Conservation (phyloP, 2,888 invertebrate genomes). For the Iphiclides podalirius region DNA sequence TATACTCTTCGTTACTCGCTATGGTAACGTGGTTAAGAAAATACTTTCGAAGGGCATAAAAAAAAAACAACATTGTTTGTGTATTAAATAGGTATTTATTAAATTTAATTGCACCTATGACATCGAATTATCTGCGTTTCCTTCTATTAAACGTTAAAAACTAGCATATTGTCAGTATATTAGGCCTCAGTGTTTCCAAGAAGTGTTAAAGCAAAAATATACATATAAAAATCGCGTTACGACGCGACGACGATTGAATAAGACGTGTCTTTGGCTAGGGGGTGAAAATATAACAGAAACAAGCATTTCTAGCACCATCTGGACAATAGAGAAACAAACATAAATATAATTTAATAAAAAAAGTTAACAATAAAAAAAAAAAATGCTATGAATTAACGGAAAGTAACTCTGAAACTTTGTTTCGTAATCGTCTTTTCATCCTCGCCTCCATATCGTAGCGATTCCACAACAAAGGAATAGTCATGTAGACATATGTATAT, state of each 20-base stretch:
- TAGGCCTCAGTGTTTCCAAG: constrained; percentile 48
- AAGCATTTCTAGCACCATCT: constrained; percentile 73
- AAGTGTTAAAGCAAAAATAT: constrained; percentile 42
- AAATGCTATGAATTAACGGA: constrained; percentile 39
- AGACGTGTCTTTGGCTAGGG: constrained; percentile 71
- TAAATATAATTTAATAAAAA: constrained; percentile 33
- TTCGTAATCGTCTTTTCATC: constrained; percentile 36
- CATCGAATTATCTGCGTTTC: constrained; percentile 53
- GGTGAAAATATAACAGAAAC: constrained; percentile 50
- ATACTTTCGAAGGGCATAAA: constrained; percentile 32
- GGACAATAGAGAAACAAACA: constrained; percentile 47
- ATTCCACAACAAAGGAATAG: constrained; percentile 12
- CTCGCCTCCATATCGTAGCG: too few species aligned
- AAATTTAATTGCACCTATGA: constrained; percentile 74
- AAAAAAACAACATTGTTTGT: constrained; percentile 36
- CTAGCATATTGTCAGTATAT: constrained; percentile 59
- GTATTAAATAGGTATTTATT: constrained; percentile 79
- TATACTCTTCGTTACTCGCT: too few species aligned
- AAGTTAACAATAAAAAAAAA: constrained; percentile 38
- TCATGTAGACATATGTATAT: neutral
- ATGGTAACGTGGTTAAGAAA: too few species aligned
- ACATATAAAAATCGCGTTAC: constrained; percentile 32
- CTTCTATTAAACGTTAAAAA: constrained; percentile 39
- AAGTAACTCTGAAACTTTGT: constrained; percentile 35
- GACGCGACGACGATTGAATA: constrained; percentile 28